Conservation (phyloP, 2,888 invertebrate genomes). For the Oligia fasciuncula region DNA sequence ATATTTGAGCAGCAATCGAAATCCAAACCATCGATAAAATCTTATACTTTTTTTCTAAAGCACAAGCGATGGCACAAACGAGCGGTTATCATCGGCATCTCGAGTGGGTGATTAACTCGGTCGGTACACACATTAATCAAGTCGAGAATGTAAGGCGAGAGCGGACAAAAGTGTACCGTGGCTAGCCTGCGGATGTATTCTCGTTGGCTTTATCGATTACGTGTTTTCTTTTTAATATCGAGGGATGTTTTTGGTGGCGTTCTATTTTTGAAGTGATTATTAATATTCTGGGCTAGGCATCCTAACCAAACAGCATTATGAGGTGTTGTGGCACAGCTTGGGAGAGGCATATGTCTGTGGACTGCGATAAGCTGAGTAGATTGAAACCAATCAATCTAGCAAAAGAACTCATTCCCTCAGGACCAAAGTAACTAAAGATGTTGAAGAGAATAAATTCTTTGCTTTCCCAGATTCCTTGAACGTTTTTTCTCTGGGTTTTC, state of each 20-base stretch:
- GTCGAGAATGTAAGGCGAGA: constrained; percentile 87
- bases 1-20: constrained; percentile 50
- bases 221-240: constrained; percentile 39
- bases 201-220: constrained; percentile 50
- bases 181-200: constrained; percentile 70
- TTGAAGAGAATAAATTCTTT: not conserved
- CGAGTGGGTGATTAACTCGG: constrained; percentile 86
- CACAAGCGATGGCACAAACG: constrained; percentile 66
- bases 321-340: not conserved
- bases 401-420: not conserved
- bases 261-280: constrained; percentile 23
- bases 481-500: not conserved
- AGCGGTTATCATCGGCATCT: constrained; percentile 76
- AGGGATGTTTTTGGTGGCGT: not conserved
- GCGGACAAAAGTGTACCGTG: constrained; percentile 81
- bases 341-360: not conserved
- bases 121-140: constrained; percentile 87
- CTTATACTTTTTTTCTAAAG: constrained; percentile 61
- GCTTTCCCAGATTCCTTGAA: not conserved
- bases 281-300: not conserved
- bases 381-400: not conserved
- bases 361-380: not conserved
- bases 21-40: constrained; percentile 56
- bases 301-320: not conserved
- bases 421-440: not conserved